Evolutionary conservation across 2,888 invertebrate species (phyloP).

Genomic region (Drosophila rubida): DNA sequence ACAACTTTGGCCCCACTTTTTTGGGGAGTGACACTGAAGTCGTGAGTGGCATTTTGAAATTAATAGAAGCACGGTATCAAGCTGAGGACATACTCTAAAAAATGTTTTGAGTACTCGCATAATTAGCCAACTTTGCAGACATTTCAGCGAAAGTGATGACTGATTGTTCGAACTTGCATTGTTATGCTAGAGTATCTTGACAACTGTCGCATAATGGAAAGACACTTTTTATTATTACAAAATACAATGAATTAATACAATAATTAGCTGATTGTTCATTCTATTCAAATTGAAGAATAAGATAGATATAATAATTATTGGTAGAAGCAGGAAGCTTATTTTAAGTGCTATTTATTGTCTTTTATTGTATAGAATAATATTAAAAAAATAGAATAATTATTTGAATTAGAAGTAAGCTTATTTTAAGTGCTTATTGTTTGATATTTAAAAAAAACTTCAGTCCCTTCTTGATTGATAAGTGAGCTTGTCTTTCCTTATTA

Average conservation of each 20-base stretch:
- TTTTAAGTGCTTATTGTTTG: no score
- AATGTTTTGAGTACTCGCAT: background rate
- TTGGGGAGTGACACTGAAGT: slow-evolving; percentile 15
- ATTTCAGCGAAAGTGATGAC: slow-evolving; percentile 35
- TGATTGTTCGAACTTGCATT: background rate
- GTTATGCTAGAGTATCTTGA: background rate
- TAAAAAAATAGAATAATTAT: no score
- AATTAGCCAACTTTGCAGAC: slow-evolving; percentile 55
- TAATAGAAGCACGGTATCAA: background rate
- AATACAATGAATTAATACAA: background rate
- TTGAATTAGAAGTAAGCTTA: no score
- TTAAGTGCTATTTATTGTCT: no score
- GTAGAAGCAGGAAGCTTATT: no score
- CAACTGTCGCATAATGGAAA: background rate
- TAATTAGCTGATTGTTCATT: no score
- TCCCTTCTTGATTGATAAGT: no score
- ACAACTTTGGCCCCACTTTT: slow-evolving; percentile 24
- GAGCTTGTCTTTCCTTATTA: no score
- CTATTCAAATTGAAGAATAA: no score
- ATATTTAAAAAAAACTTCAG: no score
- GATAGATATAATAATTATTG: no score
- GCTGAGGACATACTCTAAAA: background rate
- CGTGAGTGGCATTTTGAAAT: slow-evolving; percentile 13
- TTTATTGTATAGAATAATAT: no score
- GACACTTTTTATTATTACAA: background rate